phyloP scores from a whole-genome alignment of 2,888 invertebrate genomes.

The Prosopocoilus inquinatus region DNA sequence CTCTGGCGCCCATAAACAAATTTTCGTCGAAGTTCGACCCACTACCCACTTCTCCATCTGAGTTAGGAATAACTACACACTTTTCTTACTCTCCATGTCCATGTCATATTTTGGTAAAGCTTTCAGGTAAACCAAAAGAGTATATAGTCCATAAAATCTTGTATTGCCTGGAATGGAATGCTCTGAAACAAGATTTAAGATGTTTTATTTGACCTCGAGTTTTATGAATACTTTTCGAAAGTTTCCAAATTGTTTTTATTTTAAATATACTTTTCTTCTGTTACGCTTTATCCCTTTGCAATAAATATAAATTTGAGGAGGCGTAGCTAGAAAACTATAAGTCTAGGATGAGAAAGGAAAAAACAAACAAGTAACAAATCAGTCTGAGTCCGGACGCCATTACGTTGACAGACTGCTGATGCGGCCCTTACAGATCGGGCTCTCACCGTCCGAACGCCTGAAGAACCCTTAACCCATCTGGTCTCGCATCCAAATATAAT shows the following conservation, averaged over 20 bases:
- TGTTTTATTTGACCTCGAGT: too few relatives aligned
- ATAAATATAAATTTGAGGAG: conserved; percentile 26
- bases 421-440: conserved; percentile 23
- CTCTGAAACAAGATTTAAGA: too few relatives aligned
- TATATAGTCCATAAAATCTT: too few relatives aligned
- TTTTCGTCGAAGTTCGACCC: too few relatives aligned
- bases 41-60: too few relatives aligned
- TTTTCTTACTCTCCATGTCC: too few relatives aligned
- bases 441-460: conserved; percentile 14
- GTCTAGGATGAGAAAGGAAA: conserved; percentile 35
- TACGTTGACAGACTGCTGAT: conserved; percentile 38
- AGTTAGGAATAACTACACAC: too few relatives aligned
- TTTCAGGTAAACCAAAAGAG: too few relatives aligned
- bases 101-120: too few relatives aligned
- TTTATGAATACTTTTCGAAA: not conserved
- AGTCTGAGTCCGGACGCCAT: conserved; percentile 35
- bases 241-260: not conserved
- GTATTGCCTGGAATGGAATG: too few relatives aligned
- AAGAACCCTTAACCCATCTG: conserved; percentile 20
- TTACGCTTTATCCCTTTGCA: conserved; percentile 12
- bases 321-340: conserved; percentile 39
- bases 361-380: conserved; percentile 38
- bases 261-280: not conserved
- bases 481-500: conserved; percentile 13
- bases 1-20: too few relatives aligned